Conservation (phyloP, 1,140 invertebrate species). For the Macrosteles quadrilineatus region DNA sequence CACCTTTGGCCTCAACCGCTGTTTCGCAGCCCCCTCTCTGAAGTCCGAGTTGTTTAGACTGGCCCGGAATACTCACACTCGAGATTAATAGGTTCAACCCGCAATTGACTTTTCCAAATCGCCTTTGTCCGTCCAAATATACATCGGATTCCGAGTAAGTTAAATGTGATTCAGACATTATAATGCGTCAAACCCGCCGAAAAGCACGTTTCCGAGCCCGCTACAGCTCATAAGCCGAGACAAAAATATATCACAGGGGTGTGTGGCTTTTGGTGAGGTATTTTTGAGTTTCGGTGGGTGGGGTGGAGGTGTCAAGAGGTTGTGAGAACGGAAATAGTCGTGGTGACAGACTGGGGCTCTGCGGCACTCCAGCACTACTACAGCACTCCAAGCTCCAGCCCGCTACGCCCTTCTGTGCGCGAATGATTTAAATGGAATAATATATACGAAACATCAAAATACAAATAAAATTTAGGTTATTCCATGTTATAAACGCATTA, state of each 20-base stretch:
- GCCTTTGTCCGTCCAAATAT: conserved; percentile 16
- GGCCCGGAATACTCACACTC: too few species aligned
- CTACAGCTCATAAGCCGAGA: background rate
- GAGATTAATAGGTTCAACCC: background rate
- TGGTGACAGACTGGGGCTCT: background rate
- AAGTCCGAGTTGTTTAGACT: conserved; percentile 16
- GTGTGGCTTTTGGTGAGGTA: conserved; percentile 14
- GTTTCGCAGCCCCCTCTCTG: too few species aligned
- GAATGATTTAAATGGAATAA: too few species aligned
- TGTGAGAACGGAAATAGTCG: conserved; percentile 13
- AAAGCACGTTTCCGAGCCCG: background rate
- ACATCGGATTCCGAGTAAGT: conserved; percentile 1
- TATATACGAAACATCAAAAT: too few species aligned
- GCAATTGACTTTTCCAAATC: conserved; percentile 14
- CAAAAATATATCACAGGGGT: conserved; percentile 6
- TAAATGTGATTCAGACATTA: conserved; percentile 8
- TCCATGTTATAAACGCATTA: too few species aligned
- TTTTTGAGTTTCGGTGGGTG: conserved; percentile 1
- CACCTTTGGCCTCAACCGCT: too few species aligned
- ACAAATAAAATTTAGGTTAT: too few species aligned
- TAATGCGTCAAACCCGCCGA: background rate
- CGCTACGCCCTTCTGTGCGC: too few species aligned
- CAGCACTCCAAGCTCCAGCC: too few species aligned
- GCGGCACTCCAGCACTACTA: background rate
- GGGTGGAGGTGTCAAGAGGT: conserved; percentile 10